phyloP scores from a whole-genome alignment of 2,113 vertebrate species.

The Terrapene triunguis region DNA sequence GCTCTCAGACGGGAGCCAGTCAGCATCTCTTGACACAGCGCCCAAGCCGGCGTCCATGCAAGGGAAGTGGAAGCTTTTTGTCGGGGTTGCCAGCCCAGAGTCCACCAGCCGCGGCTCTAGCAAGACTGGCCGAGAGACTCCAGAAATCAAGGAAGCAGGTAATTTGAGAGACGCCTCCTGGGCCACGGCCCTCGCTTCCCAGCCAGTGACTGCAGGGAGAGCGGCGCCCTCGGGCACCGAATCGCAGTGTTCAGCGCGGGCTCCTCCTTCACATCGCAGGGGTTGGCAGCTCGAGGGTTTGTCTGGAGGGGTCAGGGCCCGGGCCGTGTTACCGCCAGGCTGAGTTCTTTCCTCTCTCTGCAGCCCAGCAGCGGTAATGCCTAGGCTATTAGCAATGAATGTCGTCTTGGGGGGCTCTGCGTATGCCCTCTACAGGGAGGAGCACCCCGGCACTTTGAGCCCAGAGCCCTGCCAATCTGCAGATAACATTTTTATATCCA shows the following conservation, averaged over 20 bases:
- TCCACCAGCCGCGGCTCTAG: conserved; percentile 87
- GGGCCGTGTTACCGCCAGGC: too few relatives aligned
- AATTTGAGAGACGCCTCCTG: conserved; percentile 33
- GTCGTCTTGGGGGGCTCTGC: not conserved
- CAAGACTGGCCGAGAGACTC: conserved; percentile 82
- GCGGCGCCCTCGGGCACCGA: not conserved
- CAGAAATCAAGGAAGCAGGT: conserved; percentile 84
- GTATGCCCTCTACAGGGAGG: not conserved
- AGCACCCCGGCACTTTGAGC: not conserved
- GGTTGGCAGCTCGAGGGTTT: not conserved
- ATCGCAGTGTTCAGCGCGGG: accelerated
- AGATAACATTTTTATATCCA: too few relatives aligned
- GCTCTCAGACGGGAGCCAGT: conserved; percentile 89
- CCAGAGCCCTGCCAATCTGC: too few relatives aligned
- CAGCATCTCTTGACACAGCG: conserved; percentile 82
- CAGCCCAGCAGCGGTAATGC: not conserved
- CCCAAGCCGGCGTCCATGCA: conserved; percentile 81
- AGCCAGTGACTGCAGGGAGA: not conserved
- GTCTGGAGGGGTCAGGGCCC: not conserved
- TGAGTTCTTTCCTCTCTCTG: not conserved
- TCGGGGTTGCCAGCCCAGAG: conserved; percentile 88
- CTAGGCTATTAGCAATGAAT: not conserved
- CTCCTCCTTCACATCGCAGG: not conserved
- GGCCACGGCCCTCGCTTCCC: not conserved
- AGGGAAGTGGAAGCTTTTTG: conserved; percentile 94